Conservation (phyloP, 2,797 vertebrate genomes). For the Callimico goeldii region DNA sequence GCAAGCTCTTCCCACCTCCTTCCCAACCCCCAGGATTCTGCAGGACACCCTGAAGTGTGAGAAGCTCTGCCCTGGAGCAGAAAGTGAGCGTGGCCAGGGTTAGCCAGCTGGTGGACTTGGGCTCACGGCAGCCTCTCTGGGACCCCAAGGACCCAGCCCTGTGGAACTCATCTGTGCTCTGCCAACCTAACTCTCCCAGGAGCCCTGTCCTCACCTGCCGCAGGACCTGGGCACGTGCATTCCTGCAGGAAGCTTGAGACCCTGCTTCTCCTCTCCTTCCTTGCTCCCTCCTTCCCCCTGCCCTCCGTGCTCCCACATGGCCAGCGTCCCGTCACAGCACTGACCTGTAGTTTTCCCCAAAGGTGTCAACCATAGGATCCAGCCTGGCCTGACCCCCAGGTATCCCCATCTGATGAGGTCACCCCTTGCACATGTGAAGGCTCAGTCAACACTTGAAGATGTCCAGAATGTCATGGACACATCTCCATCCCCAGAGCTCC, state of each 20-base stretch:
- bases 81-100: background rate
- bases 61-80: background rate
- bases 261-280: background rate
- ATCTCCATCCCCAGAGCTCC: background rate
- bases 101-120: rapidly evolving
- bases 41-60: rapidly evolving
- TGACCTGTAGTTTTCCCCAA: background rate
- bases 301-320: background rate
- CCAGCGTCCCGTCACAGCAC: background rate
- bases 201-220: background rate
- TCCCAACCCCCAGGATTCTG: rapidly evolving
- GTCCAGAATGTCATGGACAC: no score
- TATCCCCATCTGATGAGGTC: background rate
- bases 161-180: background rate
- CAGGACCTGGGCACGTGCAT: background rate
- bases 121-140: background rate
- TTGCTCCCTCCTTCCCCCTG: background rate
- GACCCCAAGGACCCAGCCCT: background rate
- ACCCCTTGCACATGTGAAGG: background rate
- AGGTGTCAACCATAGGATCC: background rate
- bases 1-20: background rate
- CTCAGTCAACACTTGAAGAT: background rate
- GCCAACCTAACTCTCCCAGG: background rate
- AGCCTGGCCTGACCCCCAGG: background rate
- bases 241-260: background rate